A percentile compares a stretch with the other conserved stretches of the same genome.
Evolutionary conservation across 2,113 vertebrate species (phyloP).

Genomic region (Barbus barbus): DNA sequence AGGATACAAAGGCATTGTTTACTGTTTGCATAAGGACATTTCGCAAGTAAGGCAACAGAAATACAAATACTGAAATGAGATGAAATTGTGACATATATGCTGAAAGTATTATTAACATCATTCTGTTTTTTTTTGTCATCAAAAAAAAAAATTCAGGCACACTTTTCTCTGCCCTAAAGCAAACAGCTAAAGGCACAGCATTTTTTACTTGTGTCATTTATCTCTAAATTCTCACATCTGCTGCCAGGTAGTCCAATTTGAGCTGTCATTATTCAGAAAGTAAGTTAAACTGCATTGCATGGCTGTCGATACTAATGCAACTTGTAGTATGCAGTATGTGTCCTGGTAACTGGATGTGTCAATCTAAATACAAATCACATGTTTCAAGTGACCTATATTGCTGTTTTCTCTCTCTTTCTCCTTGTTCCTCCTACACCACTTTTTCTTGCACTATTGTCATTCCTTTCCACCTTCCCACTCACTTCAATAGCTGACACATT

Average conservation of each 20-base stretch:
- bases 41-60: constrained; percentile 38
- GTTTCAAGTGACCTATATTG: constrained; percentile 23
- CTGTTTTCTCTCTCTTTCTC: constrained; percentile 13
- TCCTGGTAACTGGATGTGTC: background rate
- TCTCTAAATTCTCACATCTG: background rate
- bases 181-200: constrained; percentile 19
- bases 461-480: background rate
- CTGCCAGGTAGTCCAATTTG: background rate
- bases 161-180: background rate
- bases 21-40: constrained; percentile 9
- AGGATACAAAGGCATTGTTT: constrained; percentile 57
- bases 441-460: background rate
- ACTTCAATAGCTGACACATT: background rate
- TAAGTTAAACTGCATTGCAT: background rate
- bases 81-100: background rate
- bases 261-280: background rate
- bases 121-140: background rate
- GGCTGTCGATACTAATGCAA: background rate
- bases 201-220: background rate
- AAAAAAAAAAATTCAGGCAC: too few species aligned
- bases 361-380: background rate
- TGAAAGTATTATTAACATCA: background rate
- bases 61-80: background rate
- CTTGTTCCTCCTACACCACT: constrained; percentile 16
- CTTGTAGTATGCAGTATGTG: background rate